A percentile compares a stretch with the other conserved stretches of the same genome.
Conservation (phyloP, 2,797 vertebrate genomes). For the Dryobates pubescens region DNA sequence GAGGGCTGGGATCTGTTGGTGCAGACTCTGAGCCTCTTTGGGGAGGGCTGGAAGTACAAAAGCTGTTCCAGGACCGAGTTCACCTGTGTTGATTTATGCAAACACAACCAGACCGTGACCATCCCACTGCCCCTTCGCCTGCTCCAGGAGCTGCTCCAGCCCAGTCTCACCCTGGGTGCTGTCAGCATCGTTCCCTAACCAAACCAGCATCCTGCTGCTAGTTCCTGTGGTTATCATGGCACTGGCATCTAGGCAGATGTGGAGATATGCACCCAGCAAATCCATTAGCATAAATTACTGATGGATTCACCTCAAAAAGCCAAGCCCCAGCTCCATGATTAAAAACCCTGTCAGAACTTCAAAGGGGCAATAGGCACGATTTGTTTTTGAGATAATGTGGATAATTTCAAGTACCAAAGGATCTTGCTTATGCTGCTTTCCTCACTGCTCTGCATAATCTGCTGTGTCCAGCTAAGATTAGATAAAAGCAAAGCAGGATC, state of each 20-base stretch:
- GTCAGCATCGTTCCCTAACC: background rate
- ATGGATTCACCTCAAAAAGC: slow-evolving; percentile 27
- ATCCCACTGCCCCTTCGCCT: background rate
- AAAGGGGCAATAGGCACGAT: slow-evolving; percentile 52
- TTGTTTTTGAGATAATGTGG: slow-evolving; percentile 48
- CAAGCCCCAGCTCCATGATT: background rate
- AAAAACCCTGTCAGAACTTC: slow-evolving; percentile 55
- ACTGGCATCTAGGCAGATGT: background rate
- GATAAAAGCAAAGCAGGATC: slow-evolving; percentile 25
- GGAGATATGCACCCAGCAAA: background rate
- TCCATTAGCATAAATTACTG: slow-evolving; percentile 55
- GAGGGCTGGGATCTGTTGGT: background rate
- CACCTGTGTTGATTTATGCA: too few species aligned
- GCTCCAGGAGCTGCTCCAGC: background rate
- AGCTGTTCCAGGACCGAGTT: background rate
- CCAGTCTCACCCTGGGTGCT: too few species aligned
- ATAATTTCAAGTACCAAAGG: slow-evolving; percentile 32
- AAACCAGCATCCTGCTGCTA: background rate
- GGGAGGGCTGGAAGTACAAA: background rate
- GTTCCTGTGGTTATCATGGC: background rate
- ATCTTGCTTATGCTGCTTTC: slow-evolving; percentile 56
- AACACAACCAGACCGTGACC: background rate
- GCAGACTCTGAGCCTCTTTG: background rate
- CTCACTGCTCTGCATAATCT: slow-evolving; percentile 36
- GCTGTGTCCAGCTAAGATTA: slow-evolving; percentile 56